Percentiles rank a stretch among this genome's conserved stretches.
Conservation (phyloP, 92 coral and sea anemone species). For the Heliopora coerulea region DNA sequence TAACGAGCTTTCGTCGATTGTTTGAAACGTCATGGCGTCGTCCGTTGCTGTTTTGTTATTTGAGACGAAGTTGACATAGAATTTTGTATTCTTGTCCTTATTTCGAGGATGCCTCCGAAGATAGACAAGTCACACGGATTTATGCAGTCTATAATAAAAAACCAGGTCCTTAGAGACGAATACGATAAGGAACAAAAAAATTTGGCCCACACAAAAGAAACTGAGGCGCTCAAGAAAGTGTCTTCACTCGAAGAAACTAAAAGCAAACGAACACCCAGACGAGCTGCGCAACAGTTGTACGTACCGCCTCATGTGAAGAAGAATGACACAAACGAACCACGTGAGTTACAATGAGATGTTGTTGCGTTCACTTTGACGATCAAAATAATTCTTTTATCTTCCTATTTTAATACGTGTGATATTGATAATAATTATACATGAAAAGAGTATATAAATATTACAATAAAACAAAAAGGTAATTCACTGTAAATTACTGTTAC, state of each 20-base stretch:
- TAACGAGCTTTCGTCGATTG: constrained; percentile 6
- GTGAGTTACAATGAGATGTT: not conserved
- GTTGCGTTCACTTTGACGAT: not conserved
- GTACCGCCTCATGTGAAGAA: constrained; percentile 27
- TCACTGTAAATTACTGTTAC: no score
- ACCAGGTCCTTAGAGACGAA: constrained; percentile 87
- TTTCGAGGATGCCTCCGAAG: constrained; percentile 39
- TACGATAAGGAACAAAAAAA: constrained; percentile 86
- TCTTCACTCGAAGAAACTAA: not conserved
- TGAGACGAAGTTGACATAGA: not conserved
- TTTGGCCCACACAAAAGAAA: constrained; percentile 42
- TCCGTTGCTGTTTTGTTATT: not conserved
- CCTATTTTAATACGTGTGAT: no score
- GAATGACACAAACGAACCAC: not conserved
- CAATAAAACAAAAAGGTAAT: no score
- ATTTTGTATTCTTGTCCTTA: not conserved
- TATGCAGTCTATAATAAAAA: constrained; percentile 69
- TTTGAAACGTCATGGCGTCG: not conserved
- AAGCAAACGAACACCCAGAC: constrained; percentile 2
- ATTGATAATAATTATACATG: no score
- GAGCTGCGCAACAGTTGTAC: constrained; percentile 9
- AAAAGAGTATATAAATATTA: no score
- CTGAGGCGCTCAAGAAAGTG: not conserved
- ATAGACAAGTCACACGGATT: constrained; percentile 85
- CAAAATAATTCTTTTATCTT: no score